Base-by-base conservation (phyloP, 2,797 vertebrate genomes). In the Ctenochaetus hawaiiensis region DNA sequence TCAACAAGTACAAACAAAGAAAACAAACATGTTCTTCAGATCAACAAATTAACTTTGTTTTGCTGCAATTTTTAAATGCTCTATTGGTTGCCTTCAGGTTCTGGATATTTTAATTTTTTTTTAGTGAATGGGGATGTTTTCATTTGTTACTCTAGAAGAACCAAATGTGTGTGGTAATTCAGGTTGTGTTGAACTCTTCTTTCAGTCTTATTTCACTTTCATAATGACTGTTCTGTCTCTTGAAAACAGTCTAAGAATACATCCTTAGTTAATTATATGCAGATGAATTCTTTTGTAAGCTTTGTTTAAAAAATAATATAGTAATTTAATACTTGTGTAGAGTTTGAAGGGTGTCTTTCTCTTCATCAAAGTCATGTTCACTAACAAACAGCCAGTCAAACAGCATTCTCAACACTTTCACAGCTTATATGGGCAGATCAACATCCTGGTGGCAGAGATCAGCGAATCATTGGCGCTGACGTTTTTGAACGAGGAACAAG, bases 161-260 rank as follows among this genome's bases (percentile, higher is more conserved):
- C n/a, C 67, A 65, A 11, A 8, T 20, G 26, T 30, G 26, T 30
- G 47, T 7, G 45, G 60, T 4, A 43, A 8, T 65, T 41, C n/a
- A 30, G 16, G 37, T 3, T 3, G 6, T n/a, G 3, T 49, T 12
- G 41, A 39, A 6, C 26, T 4, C 44, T 18, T 18, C 56, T 18
- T 65, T 16, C 51, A 44, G 66, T 12, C n/a, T 26, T n/a, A 41
- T 44, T 56, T 67, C 9, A 60, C 47, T 81, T 71, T 68, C 30
- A 48, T 41, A 70, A 49, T 68, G 48, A 68, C 30, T 49, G 6
- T 41, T 26, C 20, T 52, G 8, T 23, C 18, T 66, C 23, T 37
- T 12, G 62, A 53, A 37, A 3, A 37, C 16, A 30, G 2, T 30
- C 26, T 30, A 30, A 30, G 4, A 30, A 30, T 30, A 30, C 26